Base-by-base conservation (phyloP, 2,888 invertebrate genomes). In the Notodonta ziczac region DNA sequence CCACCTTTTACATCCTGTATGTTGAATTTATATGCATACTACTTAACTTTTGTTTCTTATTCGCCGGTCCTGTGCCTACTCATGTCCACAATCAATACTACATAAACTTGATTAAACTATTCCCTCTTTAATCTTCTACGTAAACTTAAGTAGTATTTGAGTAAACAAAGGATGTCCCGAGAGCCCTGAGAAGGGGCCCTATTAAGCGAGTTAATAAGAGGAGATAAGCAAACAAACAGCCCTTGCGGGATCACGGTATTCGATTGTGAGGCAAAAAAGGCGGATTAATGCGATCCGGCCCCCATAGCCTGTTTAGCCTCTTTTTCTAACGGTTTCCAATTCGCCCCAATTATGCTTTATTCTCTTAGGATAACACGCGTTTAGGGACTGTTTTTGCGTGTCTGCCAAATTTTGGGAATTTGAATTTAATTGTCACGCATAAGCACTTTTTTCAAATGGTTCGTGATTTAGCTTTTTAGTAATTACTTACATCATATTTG, bases 181-280 rank as follows among this genome's bases (percentile, higher is more conserved):
- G 72, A 65, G 79, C 70, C 78, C 81, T 79, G 79, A 73, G 65
- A 60, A 61, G 39, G 60, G 65, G 66, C 71, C 73, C 78, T 78
- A 82, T 83, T 81, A 84, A 78, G 77, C 66, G 72, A 81, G 72
- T 83, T 86, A 85, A 82, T 85, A 84, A 80, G 76, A 63, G 66
- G 62, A 76, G 79, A 78, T 80, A 77, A 83, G 76, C 78, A 77
- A 82, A 80, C 76, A 80, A 81, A 79, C 74, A 80, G 62, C 67
- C 66, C 57, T 61, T 59, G 66, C 63, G 63, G 58, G 58, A 67
- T 64, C 59, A 62, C 60, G 59, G 60, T 72, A 76, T 78, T 74
- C 63, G 71, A 78, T 76, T 81, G 56, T n/a, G 55, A 44, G 55
- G 67, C 57, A 71, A 76, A 81, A 74, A 63, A 54, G 50, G 6